phyloP scores from a whole-genome alignment of 2,888 invertebrate species.

The Xestia ashworthii region DNA sequence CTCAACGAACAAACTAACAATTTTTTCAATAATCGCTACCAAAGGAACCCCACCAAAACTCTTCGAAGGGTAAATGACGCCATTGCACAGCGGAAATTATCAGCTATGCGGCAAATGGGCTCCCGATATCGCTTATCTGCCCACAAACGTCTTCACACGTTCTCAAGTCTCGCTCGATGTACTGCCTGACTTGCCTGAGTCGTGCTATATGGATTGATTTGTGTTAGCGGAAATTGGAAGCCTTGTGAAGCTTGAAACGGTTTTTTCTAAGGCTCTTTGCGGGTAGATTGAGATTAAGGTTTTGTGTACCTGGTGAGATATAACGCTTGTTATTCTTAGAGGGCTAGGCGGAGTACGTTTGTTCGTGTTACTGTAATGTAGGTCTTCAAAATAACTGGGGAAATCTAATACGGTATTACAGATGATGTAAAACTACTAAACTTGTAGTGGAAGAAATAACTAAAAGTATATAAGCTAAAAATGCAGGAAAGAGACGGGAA shows the following conservation, averaged over 20 bases:
- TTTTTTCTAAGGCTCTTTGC: slow-evolving; percentile 19
- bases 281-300: slow-evolving; percentile 20
- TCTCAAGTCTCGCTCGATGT: slow-evolving; percentile 47
- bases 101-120: slow-evolving; percentile 83
- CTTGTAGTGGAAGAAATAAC: neutral
- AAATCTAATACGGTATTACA: neutral
- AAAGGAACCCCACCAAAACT: slow-evolving; percentile 70
- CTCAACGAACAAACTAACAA: neutral
- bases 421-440: neutral
- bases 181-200: slow-evolving; percentile 20
- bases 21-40: neutral
- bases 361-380: neutral
- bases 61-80: slow-evolving; percentile 82
- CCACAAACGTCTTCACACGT: slow-evolving; percentile 73
- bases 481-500: neutral
- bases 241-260: slow-evolving; percentile 27
- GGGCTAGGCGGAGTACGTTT: neutral
- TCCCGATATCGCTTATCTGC: slow-evolving; percentile 83
- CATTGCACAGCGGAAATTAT: slow-evolving; percentile 85
- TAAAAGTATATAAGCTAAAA: neutral
- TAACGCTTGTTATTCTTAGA: neutral
- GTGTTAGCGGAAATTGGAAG: slow-evolving; percentile 57
- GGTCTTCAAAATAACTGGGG: neutral
- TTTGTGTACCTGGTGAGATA: neutral
- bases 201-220: slow-evolving; percentile 54